A percentile compares a stretch with the other conserved stretches of the same genome.
phyloP scores from a whole-genome alignment of 2,113 vertebrate genomes.

The Eupsittula cactorum region DNA sequence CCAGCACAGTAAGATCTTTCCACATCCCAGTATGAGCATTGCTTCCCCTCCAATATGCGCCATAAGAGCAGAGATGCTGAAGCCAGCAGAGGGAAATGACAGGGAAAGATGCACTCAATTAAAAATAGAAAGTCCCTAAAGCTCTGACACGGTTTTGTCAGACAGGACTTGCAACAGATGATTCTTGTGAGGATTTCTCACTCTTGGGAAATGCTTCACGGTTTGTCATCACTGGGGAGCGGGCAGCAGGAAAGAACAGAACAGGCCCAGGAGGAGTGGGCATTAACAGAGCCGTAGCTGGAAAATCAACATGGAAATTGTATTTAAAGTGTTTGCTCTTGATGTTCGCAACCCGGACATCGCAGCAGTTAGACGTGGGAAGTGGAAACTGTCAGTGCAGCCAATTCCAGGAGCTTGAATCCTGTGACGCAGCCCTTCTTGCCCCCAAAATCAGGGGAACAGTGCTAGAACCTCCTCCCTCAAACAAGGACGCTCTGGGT shows the following conservation, averaged over 20 bases:
- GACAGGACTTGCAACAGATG: conserved; percentile 50
- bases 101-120: conserved; percentile 33
- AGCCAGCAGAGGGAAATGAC: conserved; percentile 10
- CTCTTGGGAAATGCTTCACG: conserved; percentile 10
- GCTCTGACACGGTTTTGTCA: conserved; percentile 55
- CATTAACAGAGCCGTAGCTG: background rate
- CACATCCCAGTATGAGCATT: background rate
- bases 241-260: background rate
- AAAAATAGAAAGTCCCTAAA: conserved; percentile 58
- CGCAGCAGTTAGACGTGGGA: background rate
- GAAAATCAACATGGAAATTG: conserved; percentile 1
- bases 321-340: background rate
- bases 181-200: conserved; percentile 50
- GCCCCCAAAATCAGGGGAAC: background rate
- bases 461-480: background rate
- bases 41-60: background rate
- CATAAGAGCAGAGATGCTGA: background rate
- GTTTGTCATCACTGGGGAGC: conserved; percentile 20
- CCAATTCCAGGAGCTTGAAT: background rate
- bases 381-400: background rate
- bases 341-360: background rate
- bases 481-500: background rate
- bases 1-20: background rate
- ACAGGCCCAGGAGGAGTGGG: background rate
- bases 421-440: background rate